These are phyloP conservation scores for Herpailurus yagouaroundi DNA, from an alignment of 2,113 vertebrate species.

Conservation along the genomic window DNA sequence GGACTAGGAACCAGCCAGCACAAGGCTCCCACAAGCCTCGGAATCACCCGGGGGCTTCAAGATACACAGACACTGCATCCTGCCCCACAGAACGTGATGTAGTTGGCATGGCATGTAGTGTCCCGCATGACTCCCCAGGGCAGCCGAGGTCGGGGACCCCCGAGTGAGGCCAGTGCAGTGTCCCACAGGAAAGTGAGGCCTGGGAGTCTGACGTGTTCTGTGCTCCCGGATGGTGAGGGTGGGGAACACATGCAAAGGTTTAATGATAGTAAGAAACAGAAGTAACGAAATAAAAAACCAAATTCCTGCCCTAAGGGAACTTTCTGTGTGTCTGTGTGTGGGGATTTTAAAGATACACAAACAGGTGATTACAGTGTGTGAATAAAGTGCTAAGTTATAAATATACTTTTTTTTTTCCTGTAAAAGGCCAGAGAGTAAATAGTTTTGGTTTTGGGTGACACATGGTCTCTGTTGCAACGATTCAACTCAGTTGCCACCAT, in stretches of 20 bases:
- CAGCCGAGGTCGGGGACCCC: neutral
- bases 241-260: neutral
- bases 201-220: neutral
- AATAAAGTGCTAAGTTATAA: neutral
- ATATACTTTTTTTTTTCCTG: neutral
- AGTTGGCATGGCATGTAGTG: neutral
- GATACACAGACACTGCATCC: neutral
- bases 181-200: neutral
- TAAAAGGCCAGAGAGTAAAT: neutral
- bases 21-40: neutral
- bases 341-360: neutral
- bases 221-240: neutral
- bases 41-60: neutral
- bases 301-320: neutral
- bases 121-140: neutral
- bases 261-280: neutral
- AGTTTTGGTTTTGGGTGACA: neutral
- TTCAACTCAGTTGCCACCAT: neutral
- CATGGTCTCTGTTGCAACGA: neutral
- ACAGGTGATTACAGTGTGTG: neutral
- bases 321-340: neutral
- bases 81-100: neutral
- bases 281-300: neutral
- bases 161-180: rapidly evolving
- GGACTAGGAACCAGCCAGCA: neutral